A percentile compares a stretch with the other conserved stretches of the same genome.
Conservation (phyloP, 2,797 vertebrate genomes). For the Notolepis coatsorum region DNA sequence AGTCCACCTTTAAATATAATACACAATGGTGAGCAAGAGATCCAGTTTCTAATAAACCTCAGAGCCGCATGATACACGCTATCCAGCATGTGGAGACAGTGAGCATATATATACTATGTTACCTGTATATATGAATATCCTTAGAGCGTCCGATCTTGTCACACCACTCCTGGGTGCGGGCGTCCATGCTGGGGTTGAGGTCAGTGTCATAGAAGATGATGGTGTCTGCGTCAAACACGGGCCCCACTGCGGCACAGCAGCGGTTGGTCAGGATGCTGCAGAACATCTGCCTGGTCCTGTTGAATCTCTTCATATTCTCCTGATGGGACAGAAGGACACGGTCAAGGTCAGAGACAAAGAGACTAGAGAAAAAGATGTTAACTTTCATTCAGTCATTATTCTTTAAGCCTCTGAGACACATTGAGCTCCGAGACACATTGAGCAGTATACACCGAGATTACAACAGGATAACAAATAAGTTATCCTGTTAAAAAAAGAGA, state of each 20-base stretch:
- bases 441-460: no score
- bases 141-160: slow-evolving; percentile 94
- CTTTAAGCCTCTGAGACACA: no score
- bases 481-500: no score
- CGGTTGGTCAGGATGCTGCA: slow-evolving; percentile 93
- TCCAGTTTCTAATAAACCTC: no score
- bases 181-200: slow-evolving; percentile 93
- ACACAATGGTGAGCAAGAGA: no score
- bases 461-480: no score
- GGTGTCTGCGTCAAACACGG: slow-evolving; percentile 91
- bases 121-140: slow-evolving; percentile 97
- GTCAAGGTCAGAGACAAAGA: slow-evolving; percentile 3
- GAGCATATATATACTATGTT: slow-evolving; percentile 7
- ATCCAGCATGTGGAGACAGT: no score
- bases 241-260: slow-evolving; percentile 89
- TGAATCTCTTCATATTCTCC: slow-evolving; percentile 92
- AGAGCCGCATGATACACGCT: no score
- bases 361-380: no score
- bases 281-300: slow-evolving; percentile 90
- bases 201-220: slow-evolving; percentile 95
- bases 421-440: no score
- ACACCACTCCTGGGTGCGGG: slow-evolving; percentile 94
- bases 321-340: slow-evolving; percentile 51
- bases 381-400: no score
- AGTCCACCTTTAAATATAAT: no score